Conservation (phyloP, 2,113 vertebrate species). For the Arothron firmamentum region DNA sequence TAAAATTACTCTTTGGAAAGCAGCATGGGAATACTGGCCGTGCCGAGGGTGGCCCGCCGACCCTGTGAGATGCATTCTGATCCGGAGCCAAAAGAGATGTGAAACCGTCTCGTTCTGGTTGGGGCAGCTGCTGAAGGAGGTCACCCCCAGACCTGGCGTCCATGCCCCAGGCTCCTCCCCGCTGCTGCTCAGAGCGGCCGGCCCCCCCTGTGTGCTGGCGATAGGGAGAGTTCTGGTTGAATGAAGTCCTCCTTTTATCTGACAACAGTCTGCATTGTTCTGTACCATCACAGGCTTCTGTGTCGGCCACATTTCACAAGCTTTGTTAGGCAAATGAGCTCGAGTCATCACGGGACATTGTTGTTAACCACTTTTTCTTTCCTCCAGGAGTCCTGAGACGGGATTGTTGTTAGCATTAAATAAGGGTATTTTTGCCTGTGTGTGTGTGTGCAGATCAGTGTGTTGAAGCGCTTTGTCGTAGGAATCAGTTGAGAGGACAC, state of each 20-base stretch:
- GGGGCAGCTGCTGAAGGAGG: slow-evolving; percentile 66
- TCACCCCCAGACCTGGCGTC: slow-evolving; percentile 53
- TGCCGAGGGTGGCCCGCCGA: slow-evolving; percentile 36
- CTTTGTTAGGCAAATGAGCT: slow-evolving; percentile 69
- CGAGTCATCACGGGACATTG: slow-evolving; percentile 48
- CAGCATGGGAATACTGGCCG: slow-evolving; percentile 57
- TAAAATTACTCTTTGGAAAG: slow-evolving; percentile 54
- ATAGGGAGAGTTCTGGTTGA: slow-evolving; percentile 57
- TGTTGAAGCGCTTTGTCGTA: background rate
- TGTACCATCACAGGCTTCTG: slow-evolving; percentile 51
- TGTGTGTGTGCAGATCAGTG: background rate
- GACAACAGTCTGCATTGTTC: slow-evolving; percentile 71
- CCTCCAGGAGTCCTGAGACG: slow-evolving; percentile 2
- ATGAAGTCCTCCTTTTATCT: slow-evolving; percentile 61
- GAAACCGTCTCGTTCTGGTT: slow-evolving; percentile 61
- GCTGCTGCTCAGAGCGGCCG: slow-evolving; percentile 44
- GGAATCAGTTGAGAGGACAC: background rate
- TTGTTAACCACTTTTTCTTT: slow-evolving; percentile 28
- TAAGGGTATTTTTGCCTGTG: too few relatives aligned
- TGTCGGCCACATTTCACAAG: slow-evolving; percentile 47
- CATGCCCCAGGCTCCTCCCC: slow-evolving; percentile 46
- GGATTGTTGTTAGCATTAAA: background rate
- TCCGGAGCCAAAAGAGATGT: slow-evolving; percentile 46
- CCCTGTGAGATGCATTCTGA: slow-evolving; percentile 55
- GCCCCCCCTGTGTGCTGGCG: slow-evolving; percentile 38